A percentile compares a stretch with the other conserved stretches of the same genome.
Evolutionary conservation across 1,140 invertebrate species (phyloP).

Genomic region (Diplogasteroides magnus): DNA sequence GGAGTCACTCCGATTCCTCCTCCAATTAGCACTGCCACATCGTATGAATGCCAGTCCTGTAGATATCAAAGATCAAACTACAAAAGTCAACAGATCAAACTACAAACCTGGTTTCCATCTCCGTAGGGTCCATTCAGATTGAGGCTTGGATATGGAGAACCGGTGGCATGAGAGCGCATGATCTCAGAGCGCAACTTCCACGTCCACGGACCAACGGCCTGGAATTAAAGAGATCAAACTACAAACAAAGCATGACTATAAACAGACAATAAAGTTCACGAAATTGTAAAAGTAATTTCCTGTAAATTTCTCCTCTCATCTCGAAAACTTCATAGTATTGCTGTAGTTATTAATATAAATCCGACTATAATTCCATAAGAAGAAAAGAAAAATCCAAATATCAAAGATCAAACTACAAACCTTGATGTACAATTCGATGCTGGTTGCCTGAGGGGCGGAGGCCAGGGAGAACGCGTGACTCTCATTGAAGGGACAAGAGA

Average conservation of each 20-base stretch:
- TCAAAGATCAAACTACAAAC: slow-evolving; percentile 17
- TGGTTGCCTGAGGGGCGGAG: slow-evolving; percentile 95
- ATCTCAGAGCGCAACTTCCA: slow-evolving; percentile 96
- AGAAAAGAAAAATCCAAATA: slow-evolving; percentile 2
- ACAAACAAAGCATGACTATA: too few species aligned
- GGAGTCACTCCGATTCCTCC: slow-evolving; percentile 98
- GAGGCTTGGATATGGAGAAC: slow-evolving; percentile 74
- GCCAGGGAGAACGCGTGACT: slow-evolving; percentile 97
- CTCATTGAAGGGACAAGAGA: slow-evolving; percentile 72
- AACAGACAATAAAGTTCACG: too few species aligned
- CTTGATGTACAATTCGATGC: slow-evolving; percentile 92
- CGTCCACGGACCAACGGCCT: slow-evolving; percentile 93
- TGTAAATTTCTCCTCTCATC: too few species aligned
- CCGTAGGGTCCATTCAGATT: slow-evolving; percentile 95
- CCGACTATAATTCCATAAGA: too few species aligned
- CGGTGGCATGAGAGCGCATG: slow-evolving; percentile 85
- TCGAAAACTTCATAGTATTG: too few species aligned
- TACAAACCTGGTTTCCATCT: slow-evolving; percentile 98
- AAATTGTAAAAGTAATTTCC: too few species aligned
- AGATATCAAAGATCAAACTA: slow-evolving; percentile 2
- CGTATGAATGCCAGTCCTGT: slow-evolving; percentile 56
- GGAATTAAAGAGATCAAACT: background rate
- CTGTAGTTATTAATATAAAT: too few species aligned
- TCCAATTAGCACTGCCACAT: slow-evolving; percentile 88
- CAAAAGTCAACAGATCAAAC: slow-evolving; percentile 55